Evolutionary conservation across 2,888 invertebrate species (phyloP).

Genomic region (Subacronicta megacephala): DNA sequence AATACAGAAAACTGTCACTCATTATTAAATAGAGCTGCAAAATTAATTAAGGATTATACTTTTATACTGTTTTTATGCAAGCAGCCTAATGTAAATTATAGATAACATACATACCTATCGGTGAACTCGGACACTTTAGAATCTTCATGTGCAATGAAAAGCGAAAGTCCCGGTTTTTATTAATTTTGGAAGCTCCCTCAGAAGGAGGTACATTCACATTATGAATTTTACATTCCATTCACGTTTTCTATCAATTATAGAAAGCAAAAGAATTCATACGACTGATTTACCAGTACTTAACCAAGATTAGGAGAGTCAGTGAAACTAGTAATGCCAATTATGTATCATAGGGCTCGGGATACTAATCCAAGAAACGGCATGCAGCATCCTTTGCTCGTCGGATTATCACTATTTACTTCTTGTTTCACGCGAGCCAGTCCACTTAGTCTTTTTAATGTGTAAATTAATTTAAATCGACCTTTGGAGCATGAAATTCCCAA

Average conservation of each 20-base stretch:
- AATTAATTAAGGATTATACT: too few species aligned
- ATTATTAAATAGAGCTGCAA: conserved; percentile 1
- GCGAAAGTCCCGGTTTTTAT: too few species aligned
- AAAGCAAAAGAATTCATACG: background rate
- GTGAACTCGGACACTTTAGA: too few species aligned
- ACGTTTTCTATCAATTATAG: too few species aligned
- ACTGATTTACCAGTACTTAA: background rate
- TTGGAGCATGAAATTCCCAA: conserved; percentile 83
- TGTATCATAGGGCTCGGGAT: conserved; percentile 7
- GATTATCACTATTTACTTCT: conserved; percentile 82
- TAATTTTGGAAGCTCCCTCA: too few species aligned
- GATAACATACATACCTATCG: too few species aligned
- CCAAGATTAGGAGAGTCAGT: background rate
- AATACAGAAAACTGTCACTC: conserved; percentile 14
- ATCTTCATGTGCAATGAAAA: too few species aligned
- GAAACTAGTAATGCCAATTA: conserved; percentile 1
- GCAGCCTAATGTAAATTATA: too few species aligned
- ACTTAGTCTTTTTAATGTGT: conserved; percentile 82
- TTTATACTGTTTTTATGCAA: too few species aligned
- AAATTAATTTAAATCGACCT: conserved; percentile 87
- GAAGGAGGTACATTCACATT: too few species aligned
- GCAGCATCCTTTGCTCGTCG: conserved; percentile 67
- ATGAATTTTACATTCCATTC: too few species aligned
- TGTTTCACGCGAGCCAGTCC: conserved; percentile 66
- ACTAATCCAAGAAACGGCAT: conserved; percentile 47